These are phyloP conservation scores for Plecotus auritus DNA, from an alignment of 2,113 vertebrate species.

Conservation along the genomic window DNA sequence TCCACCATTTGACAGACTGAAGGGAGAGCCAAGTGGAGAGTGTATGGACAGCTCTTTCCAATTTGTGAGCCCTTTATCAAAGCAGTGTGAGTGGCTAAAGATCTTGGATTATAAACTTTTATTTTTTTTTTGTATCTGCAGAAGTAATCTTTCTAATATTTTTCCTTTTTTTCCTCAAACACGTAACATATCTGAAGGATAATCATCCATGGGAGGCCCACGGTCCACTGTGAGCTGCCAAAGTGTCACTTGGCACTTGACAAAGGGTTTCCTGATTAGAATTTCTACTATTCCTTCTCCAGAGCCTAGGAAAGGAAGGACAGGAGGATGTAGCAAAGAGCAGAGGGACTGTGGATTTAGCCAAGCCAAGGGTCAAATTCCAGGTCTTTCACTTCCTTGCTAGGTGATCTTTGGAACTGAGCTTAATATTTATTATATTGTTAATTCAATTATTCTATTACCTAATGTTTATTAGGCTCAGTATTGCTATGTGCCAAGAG, in stretches of 20 bases:
- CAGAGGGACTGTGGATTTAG: neutral
- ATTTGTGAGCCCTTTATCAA: neutral
- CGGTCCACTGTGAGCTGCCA: neutral
- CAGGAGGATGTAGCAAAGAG: neutral
- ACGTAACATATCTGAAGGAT: neutral
- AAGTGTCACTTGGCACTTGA: neutral
- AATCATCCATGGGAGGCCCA: neutral
- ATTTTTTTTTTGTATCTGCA: neutral
- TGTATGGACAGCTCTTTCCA: neutral
- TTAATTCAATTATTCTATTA: neutral
- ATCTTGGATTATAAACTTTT: neutral
- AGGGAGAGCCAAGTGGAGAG: neutral
- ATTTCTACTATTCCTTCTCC: neutral
- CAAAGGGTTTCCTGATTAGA: neutral
- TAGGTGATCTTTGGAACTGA: neutral
- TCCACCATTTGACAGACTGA: neutral
- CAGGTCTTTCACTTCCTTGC: neutral
- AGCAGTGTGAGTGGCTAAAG: neutral
- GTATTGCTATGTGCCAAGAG: neutral
- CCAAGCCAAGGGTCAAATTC: neutral
- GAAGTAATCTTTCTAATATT: neutral
- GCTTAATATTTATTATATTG: neutral
- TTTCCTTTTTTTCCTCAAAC: neutral
- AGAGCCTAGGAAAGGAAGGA: neutral
- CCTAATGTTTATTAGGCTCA: neutral